Base-by-base conservation (phyloP, 2,113 vertebrate species). In the Tricholaema leucomelas region DNA sequence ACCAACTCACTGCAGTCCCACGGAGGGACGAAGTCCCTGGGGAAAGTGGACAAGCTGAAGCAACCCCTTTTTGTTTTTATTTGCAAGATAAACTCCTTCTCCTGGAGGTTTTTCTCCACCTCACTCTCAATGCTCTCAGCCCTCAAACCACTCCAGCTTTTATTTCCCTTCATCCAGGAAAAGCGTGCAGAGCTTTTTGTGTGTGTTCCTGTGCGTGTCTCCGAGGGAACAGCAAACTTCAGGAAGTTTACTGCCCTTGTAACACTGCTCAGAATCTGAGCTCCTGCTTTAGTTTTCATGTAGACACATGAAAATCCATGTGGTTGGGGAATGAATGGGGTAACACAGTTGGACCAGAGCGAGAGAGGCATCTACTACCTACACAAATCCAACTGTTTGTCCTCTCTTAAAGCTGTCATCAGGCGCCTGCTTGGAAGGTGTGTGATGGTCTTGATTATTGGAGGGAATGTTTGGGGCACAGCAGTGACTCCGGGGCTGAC, bases 341-440 rank as follows among this genome's bases (percentile, higher is more conserved):
- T 23, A 66, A 72, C 2, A 5, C 3, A 2, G 54, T 0, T 1
- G 8, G 58, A n/a, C 8, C 10, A 14, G 19, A 25, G 20, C 2
- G 3, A 46, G 42, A 13, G 70, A 36, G 42, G 58, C 44, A 25
- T 65, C 84, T 52, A 74, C 48, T 35, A 2, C 79, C 87, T 35
- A 15, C 78, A 10, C 79, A 24, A 35, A 71, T 4, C 55, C 66
- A 14, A 21, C 36, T n/a, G 11, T 28, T 72, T 31, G 60, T 77
- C 77, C 92, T 88, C 77, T 76, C 77, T 58, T 85, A 77, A 86
- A 88, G 82, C 84, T 91, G 92, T 79, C 93, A 74, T 48, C 92
- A 27, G 61, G 50, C 7, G 21, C 31, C 54, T 7, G 19, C 38
- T 66, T 11, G 86, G 81, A 69, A 84, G 71, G 70, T 85, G 66